Conservation (phyloP, 1,140 invertebrate genomes). For the Drosophila cardini region DNA sequence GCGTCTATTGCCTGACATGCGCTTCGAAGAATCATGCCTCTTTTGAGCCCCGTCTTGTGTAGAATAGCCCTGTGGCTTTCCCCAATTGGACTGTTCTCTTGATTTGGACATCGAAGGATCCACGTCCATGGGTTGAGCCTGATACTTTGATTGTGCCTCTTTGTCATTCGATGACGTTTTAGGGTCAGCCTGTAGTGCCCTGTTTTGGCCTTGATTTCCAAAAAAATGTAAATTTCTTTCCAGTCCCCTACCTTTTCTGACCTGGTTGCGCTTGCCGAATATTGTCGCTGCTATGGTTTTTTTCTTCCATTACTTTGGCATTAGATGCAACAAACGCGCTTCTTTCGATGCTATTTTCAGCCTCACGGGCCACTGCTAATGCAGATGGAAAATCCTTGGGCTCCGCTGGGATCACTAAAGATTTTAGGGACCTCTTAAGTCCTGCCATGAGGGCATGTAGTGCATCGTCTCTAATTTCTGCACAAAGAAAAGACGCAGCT, state of each 20-base stretch:
- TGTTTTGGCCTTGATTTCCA: too few relatives aligned
- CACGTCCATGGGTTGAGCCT: too few relatives aligned
- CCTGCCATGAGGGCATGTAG: too few relatives aligned
- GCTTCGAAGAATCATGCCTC: background rate
- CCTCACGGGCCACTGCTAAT: background rate
- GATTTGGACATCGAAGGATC: too few relatives aligned
- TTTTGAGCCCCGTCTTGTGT: background rate
- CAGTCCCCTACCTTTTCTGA: background rate
- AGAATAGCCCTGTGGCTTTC: too few relatives aligned
- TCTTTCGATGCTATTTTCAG: background rate
- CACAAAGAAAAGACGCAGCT: too few relatives aligned
- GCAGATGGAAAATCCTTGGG: background rate
- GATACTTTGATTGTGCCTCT: too few relatives aligned
- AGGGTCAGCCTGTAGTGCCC: too few relatives aligned
- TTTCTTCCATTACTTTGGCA: background rate
- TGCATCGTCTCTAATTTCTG: too few relatives aligned
- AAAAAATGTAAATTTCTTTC: background rate
- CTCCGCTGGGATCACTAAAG: slow-evolving; percentile 1
- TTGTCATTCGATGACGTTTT: too few relatives aligned
- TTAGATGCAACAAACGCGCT: background rate
- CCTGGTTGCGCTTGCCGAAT: background rate
- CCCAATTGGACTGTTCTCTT: too few relatives aligned
- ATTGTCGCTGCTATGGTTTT: background rate
- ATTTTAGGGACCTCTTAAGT: background rate
- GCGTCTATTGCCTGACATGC: background rate